Evolutionary conservation across 2,113 vertebrate species (phyloP).

Genomic region (Geococcyx californianus): DNA sequence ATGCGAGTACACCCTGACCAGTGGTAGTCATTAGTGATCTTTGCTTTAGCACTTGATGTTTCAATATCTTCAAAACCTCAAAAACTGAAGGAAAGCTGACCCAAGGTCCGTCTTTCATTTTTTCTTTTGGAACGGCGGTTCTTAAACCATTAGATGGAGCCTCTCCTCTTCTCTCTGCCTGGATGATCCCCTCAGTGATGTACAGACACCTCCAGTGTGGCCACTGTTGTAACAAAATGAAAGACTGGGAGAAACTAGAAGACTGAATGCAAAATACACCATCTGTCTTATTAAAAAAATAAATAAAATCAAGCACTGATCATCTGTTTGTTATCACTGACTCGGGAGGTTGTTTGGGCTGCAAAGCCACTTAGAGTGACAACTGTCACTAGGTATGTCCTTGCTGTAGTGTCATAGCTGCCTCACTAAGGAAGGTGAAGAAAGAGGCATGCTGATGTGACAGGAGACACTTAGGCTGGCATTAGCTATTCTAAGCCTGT

Average conservation of each 20-base stretch:
- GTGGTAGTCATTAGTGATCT: neutral
- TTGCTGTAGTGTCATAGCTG: neutral
- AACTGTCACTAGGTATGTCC: neutral
- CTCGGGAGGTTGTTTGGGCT: neutral
- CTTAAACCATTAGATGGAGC: neutral
- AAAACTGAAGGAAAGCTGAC: no score
- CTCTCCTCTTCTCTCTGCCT: neutral
- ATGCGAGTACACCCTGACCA: neutral
- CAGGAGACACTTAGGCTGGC: neutral
- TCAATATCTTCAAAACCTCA: neutral
- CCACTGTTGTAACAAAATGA: rapidly evolving
- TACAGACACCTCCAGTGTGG: neutral
- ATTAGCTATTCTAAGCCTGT: neutral
- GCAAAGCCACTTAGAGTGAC: neutral
- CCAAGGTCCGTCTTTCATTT: neutral
- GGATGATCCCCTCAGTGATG: neutral
- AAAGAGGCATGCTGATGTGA: neutral
- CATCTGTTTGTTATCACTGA: neutral
- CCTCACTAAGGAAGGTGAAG: rapidly evolving
- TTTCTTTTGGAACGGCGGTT: neutral
- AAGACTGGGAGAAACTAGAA: neutral
- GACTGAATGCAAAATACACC: neutral
- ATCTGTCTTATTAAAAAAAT: neutral
- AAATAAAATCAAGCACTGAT: neutral
- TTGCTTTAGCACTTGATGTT: neutral